phyloP scores from a whole-genome alignment of 2,888 invertebrate species.

The Lysandra bellargus region DNA sequence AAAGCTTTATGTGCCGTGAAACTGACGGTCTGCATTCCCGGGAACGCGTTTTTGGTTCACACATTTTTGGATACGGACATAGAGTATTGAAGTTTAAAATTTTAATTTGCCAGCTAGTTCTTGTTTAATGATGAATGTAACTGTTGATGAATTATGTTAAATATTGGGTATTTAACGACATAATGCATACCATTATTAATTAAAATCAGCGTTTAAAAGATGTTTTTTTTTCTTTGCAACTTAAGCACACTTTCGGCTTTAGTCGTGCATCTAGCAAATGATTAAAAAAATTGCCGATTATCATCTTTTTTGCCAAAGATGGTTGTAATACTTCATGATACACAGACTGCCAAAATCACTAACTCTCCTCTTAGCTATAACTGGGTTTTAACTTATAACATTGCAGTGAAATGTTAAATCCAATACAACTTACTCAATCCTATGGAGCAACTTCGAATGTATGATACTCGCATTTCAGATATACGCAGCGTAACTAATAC shows the following conservation, averaged over 20 bases:
- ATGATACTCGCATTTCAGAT: slow-evolving; percentile 15
- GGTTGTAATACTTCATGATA: no score
- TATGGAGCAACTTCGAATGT: not conserved
- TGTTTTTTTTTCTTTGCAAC: no score
- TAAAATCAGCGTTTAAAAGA: no score
- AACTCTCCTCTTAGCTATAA: no score
- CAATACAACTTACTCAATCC: not conserved
- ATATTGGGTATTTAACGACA: not conserved
- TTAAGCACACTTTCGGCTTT: no score
- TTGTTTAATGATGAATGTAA: not conserved
- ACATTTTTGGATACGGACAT: slow-evolving; percentile 23
- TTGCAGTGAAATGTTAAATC: not conserved
- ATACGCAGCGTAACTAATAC: slow-evolving; percentile 3
- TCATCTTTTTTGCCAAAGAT: no score
- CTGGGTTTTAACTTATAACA: not conserved
- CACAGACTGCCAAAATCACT: no score
- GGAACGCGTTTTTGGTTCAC: slow-evolving; percentile 23
- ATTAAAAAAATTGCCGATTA: no score
- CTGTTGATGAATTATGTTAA: not conserved
- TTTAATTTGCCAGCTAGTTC: not conserved
- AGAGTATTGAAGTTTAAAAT: slow-evolving; percentile 17
- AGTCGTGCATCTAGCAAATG: no score
- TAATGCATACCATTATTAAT: no score
- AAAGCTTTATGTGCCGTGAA: slow-evolving; percentile 71
- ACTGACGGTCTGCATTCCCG: slow-evolving; percentile 46